Percentiles rank a stretch among this genome's conserved stretches.
phyloP scores from a whole-genome alignment of 2,888 invertebrate genomes.

The Proisotoma minuta region DNA sequence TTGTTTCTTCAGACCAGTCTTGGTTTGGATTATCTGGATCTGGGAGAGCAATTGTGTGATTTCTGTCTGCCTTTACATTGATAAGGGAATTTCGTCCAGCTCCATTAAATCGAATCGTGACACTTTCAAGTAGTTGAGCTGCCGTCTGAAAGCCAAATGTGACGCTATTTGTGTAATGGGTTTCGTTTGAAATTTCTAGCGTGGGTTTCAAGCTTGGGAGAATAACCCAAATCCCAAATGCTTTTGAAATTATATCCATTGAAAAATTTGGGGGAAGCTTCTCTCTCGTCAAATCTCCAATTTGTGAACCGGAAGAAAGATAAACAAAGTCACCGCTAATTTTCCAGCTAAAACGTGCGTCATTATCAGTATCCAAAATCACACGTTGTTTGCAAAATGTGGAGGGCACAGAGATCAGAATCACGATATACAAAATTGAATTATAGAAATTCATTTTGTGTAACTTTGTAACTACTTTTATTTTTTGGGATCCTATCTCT shows the following conservation, averaged over 20 bases:
- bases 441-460: too few relatives aligned
- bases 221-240: not conserved
- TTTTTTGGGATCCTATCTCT: too few relatives aligned
- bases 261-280: not conserved
- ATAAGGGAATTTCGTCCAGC: not conserved
- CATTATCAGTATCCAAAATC: not conserved
- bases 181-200: not conserved
- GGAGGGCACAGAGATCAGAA: too few relatives aligned
- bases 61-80: not conserved
- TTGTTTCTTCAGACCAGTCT: not conserved
- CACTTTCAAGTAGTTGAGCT: constrained; percentile 6
- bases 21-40: not conserved
- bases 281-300: not conserved
- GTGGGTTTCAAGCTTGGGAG: not conserved
- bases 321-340: constrained; percentile 1
- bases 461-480: too few relatives aligned
- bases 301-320: not conserved
- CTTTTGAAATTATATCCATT: not conserved
- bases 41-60: not conserved
- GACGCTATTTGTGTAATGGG: constrained; percentile 1
- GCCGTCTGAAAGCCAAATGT: constrained; percentile 1
- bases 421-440: too few relatives aligned
- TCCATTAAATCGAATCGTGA: not conserved
- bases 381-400: not conserved
- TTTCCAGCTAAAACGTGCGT: not conserved